Evolutionary conservation across 2,888 invertebrate species (phyloP).

Genomic region (Drosophila pseudotakahashii): DNA sequence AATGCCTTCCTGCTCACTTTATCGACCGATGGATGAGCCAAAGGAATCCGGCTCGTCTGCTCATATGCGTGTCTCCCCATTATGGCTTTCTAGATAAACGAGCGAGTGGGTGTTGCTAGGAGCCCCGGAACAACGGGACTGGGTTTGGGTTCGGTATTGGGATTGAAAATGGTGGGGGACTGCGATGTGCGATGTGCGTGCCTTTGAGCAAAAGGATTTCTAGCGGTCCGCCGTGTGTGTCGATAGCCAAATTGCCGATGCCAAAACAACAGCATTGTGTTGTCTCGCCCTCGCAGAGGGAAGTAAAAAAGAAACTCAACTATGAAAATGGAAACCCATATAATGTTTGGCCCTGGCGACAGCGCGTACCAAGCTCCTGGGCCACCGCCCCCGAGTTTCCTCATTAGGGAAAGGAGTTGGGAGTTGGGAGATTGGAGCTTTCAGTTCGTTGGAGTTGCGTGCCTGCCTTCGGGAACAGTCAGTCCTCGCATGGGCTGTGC

Average conservation of each 20-base stretch:
- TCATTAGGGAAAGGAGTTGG: slow-evolving; percentile 48
- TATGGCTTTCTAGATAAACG: slow-evolving; percentile 29
- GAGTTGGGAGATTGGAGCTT: slow-evolving; percentile 29
- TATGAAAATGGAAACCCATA: slow-evolving; percentile 62
- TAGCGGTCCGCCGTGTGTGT: slow-evolving; percentile 42
- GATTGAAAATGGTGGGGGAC: slow-evolving; percentile 11
- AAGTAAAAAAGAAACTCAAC: slow-evolving; percentile 30
- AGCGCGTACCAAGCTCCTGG: slow-evolving; percentile 73
- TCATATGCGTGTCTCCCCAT: slow-evolving; percentile 41
- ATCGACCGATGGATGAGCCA: slow-evolving; percentile 38
- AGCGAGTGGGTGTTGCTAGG: slow-evolving; percentile 48
- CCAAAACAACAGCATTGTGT: slow-evolving; percentile 57
- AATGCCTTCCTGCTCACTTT: slow-evolving; percentile 24
- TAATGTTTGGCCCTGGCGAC: slow-evolving; percentile 61
- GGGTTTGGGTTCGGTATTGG: background rate
- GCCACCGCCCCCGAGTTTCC: slow-evolving; percentile 29
- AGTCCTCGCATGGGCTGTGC: slow-evolving; percentile 11
- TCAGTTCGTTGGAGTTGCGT: slow-evolving; percentile 63
- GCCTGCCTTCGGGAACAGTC: slow-evolving; percentile 15
- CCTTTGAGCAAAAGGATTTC: slow-evolving; percentile 43
- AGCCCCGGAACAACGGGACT: slow-evolving; percentile 16
- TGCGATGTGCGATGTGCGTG: slow-evolving; percentile 33
- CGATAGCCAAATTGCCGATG: slow-evolving; percentile 62
- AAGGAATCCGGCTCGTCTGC: slow-evolving; percentile 5
- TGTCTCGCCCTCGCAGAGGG: slow-evolving; percentile 24